Evolutionary conservation across 53 echinoderm and acorn worm genomes (phyloP).

Genomic region (Temnopleurus reevesii): DNA sequence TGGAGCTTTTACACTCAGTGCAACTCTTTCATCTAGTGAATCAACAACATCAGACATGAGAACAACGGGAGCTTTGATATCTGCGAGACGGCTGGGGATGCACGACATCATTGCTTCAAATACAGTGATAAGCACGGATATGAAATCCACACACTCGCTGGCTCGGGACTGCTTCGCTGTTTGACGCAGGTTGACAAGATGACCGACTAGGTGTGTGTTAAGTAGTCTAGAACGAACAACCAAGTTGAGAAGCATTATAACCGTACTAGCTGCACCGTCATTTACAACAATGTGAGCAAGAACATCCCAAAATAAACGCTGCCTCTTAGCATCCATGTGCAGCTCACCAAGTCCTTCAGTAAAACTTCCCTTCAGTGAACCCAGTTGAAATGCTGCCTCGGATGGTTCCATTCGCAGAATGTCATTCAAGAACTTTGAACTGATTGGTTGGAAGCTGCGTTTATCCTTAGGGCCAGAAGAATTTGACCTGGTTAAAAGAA

Average conservation of each 20-base stretch:
- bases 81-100: neutral
- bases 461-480: neutral
- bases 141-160: neutral
- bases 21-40: neutral
- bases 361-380: constrained; percentile 3
- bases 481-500: neutral
- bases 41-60: neutral
- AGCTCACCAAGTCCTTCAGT: neutral
- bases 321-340: neutral
- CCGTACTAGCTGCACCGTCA: neutral
- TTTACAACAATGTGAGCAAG: neutral
- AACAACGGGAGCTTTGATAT: neutral
- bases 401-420: neutral
- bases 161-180: neutral
- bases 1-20: neutral
- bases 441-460: neutral
- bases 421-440: neutral
- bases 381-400: neutral
- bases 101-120: neutral
- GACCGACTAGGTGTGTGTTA: neutral
- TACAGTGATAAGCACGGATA: neutral
- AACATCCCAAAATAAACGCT: neutral
- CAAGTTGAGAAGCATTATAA: neutral
- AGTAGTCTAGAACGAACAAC: constrained; percentile 1
- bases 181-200: neutral